These are phyloP conservation scores for Dasypus novemcinctus DNA, from an alignment of 2,113 vertebrate genomes.

Conservation along the genomic window DNA sequence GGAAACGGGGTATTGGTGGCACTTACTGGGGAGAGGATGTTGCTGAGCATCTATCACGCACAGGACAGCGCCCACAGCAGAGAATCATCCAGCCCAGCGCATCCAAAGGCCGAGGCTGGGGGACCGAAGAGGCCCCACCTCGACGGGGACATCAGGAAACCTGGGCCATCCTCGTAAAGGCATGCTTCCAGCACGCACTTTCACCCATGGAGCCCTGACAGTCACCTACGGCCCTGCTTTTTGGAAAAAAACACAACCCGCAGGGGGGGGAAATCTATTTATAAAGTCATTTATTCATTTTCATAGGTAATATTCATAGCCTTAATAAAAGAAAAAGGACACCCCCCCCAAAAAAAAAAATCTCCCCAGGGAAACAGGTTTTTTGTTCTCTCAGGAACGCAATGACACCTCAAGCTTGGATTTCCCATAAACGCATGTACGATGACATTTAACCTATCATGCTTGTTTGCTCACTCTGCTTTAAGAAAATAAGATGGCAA, in stretches of 20 bases:
- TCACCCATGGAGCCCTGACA: not conserved
- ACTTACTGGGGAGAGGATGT: not conserved
- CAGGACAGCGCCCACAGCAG: not conserved
- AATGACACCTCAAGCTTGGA: constrained; percentile 9
- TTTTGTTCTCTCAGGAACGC: constrained; percentile 44
- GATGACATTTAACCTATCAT: constrained; percentile 2
- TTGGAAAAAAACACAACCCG: not conserved
- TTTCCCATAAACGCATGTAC: constrained; percentile 36
- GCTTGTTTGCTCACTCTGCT: not conserved
- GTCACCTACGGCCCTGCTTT: not conserved
- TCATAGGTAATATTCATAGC: not conserved
- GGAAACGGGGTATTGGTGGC: not conserved
- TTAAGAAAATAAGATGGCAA: not conserved
- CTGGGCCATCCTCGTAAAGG: not conserved
- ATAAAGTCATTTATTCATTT: constrained; percentile 22
- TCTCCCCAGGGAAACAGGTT: not conserved
- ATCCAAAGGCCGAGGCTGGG: not conserved
- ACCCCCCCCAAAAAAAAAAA: not conserved
- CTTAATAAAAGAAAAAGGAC: not conserved
- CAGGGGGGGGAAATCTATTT: not conserved
- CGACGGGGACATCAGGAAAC: not conserved
- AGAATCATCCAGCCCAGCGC: not conserved
- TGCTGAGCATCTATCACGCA: not conserved
- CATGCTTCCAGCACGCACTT: not conserved
- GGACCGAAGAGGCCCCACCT: not conserved